A percentile compares a stretch with the other conserved stretches of the same genome.
Conservation (phyloP, 2,113 vertebrate genomes). For the Planiliza haematocheilus region DNA sequence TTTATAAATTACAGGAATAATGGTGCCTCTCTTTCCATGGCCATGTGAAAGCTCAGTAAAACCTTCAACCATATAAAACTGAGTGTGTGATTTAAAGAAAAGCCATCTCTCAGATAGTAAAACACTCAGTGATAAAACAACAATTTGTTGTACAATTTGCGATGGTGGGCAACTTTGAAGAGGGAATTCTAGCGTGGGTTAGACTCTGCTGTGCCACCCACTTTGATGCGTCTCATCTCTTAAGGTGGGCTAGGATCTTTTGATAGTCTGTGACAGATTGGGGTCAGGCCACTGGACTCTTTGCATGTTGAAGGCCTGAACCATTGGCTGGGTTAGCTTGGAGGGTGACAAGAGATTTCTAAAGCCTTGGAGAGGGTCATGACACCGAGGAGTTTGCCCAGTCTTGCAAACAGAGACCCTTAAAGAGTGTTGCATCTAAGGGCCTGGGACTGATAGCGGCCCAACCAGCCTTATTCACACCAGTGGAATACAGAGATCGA, state of each 20-base stretch:
- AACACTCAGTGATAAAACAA: slow-evolving; percentile 52
- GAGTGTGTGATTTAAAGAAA: slow-evolving; percentile 47
- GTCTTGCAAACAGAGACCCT: slow-evolving; percentile 47
- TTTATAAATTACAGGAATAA: slow-evolving; percentile 71
- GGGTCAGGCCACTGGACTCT: slow-evolving; percentile 66
- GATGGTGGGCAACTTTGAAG: slow-evolving; percentile 29
- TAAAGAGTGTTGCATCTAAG: slow-evolving; percentile 50
- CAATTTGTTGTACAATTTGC: slow-evolving; percentile 55
- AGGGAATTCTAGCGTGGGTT: slow-evolving; percentile 20
- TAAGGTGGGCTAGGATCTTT: slow-evolving; percentile 67
- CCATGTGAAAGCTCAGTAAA: slow-evolving; percentile 62
- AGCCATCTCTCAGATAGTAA: slow-evolving; percentile 53
- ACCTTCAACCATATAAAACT: slow-evolving; percentile 44
- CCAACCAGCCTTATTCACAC: slow-evolving; percentile 54
- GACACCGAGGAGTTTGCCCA: slow-evolving; percentile 69
- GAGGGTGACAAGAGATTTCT: slow-evolving; percentile 72
- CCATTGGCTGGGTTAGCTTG: slow-evolving; percentile 58
- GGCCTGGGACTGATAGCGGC: slow-evolving; percentile 64
- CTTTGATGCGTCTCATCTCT: slow-evolving; percentile 52
- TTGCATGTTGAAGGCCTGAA: slow-evolving; percentile 56
- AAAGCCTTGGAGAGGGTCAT: slow-evolving; percentile 76
- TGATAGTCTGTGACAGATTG: slow-evolving; percentile 81
- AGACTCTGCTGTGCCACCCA: slow-evolving; percentile 57
- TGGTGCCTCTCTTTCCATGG: slow-evolving; percentile 54
- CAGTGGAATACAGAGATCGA: slow-evolving; percentile 58